Conservation (phyloP, 2,888 invertebrate genomes). For the Cylloceria caligata region DNA sequence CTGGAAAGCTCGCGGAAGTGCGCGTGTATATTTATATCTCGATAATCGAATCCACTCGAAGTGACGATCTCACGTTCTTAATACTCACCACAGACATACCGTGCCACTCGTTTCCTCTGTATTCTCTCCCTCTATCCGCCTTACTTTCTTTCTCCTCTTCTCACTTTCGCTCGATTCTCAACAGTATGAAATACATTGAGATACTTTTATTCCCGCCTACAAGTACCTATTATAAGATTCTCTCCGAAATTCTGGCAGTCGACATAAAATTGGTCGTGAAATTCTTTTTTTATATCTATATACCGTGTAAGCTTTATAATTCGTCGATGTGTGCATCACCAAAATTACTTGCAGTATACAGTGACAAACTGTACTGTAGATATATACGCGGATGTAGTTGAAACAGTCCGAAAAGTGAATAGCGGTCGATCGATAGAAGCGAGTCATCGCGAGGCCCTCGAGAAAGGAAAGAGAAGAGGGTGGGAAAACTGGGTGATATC, state of each 20-base stretch:
- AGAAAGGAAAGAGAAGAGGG: constrained; percentile 38
- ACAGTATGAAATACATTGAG: constrained; percentile 7
- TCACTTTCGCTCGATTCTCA: neutral
- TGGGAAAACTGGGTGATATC: constrained; percentile 63
- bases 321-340: neutral
- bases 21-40: constrained; percentile 53
- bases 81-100: constrained; percentile 49
- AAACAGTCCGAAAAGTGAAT: constrained; percentile 47
- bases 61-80: constrained; percentile 51
- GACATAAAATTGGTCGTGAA: constrained; percentile 51
- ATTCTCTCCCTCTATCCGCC: neutral
- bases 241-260: constrained; percentile 8
- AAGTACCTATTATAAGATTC: constrained; percentile 30
- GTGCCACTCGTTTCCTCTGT: constrained; percentile 16
- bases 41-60: constrained; percentile 56
- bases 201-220: constrained; percentile 32
- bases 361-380: constrained; percentile 1
- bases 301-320: no score
- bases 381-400: constrained; percentile 13
- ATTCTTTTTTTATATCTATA: neutral
- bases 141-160: neutral
- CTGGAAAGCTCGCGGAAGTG: constrained; percentile 11
- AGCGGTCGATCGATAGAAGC: constrained; percentile 61
- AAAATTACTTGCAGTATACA: constrained; percentile 34
- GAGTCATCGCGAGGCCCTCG: constrained; percentile 55